phyloP scores from a whole-genome alignment of 2,797 vertebrate species.

The Eospalax fontanierii region DNA sequence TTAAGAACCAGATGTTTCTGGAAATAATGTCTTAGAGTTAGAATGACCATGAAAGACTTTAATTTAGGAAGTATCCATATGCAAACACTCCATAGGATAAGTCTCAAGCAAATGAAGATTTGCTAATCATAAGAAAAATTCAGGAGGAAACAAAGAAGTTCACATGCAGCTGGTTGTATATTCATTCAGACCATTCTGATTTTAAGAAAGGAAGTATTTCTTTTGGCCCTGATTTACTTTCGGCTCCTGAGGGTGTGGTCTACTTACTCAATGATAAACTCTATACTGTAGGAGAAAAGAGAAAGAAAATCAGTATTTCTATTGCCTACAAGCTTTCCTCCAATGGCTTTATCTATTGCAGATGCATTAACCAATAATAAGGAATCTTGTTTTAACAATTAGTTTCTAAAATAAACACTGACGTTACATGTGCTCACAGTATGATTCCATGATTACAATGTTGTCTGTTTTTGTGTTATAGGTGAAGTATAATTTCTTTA shows the following conservation, averaged over 20 bases:
- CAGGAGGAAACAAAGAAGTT: background rate
- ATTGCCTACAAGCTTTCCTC: background rate
- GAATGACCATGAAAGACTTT: constrained; percentile 11
- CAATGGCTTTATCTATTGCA: background rate
- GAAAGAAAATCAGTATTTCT: background rate
- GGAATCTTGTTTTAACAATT: constrained; percentile 22
- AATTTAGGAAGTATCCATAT: background rate
- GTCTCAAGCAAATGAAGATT: background rate
- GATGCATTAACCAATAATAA: background rate
- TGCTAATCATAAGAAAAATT: background rate
- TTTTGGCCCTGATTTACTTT: background rate
- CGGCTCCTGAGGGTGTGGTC: too few species aligned
- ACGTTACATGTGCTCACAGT: background rate
- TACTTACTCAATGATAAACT: too few species aligned
- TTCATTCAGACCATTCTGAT: background rate
- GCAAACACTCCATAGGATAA: background rate
- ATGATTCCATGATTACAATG: background rate
- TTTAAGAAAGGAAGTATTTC: background rate
- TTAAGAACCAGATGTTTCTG: background rate
- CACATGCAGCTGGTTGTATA: background rate
- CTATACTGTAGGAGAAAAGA: too few species aligned
- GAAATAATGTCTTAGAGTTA: background rate
- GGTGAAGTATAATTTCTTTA: constrained; percentile 1
- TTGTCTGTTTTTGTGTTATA: background rate
- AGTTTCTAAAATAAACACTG: background rate